Base-by-base conservation (phyloP, 2,113 vertebrate genomes). In the Anthoscopus minutus region DNA sequence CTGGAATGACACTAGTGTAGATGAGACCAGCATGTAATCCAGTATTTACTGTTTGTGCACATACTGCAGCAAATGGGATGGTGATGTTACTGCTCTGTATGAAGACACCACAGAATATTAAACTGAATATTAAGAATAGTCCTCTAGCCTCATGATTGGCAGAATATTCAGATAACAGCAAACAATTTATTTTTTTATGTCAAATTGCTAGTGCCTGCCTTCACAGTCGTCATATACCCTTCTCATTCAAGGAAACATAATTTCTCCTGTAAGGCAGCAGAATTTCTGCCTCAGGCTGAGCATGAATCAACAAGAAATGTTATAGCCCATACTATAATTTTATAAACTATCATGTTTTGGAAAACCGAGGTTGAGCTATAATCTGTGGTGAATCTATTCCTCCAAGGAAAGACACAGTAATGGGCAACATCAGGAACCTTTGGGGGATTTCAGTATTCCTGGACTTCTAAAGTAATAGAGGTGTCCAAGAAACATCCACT, bases 261-360 rank as follows among this genome's bases (percentile, higher is more conserved):
- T 97, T 98, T 96, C 80, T 97, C 79, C 81, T 96, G 73, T 67
- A 92, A 92, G 92, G 92, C 91, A 97, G 92, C 97, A 98, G 95
- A 97, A 96, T 96, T 95, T 73, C 66, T 92, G 94, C 97, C 95
- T 97, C 77, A 85, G 96, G 97, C 96, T 97, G 85, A 92, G 85
- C 47, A 96, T 98, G 98, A 98, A 98, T 98, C 97, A 98, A 91
- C 86, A 91, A 91, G 86, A 97, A 97, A 97, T 96, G 76, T 88
- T 96, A 91, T 54, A 93, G 72, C 48, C 86, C 73, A 89, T 95
- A 94, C 90, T 93, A 96, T 97, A 95, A 98, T 98, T 98, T 98
- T 98, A 98, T 98, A 98, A 98, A 97, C 93, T 95, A 96, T 92
- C 61, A 83, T 83, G 45, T 90, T 96, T 89, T 95, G 82, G 95